These are phyloP conservation scores for Betta splendens DNA, from an alignment of 2,797 vertebrate species.

Conservation along the genomic window DNA sequence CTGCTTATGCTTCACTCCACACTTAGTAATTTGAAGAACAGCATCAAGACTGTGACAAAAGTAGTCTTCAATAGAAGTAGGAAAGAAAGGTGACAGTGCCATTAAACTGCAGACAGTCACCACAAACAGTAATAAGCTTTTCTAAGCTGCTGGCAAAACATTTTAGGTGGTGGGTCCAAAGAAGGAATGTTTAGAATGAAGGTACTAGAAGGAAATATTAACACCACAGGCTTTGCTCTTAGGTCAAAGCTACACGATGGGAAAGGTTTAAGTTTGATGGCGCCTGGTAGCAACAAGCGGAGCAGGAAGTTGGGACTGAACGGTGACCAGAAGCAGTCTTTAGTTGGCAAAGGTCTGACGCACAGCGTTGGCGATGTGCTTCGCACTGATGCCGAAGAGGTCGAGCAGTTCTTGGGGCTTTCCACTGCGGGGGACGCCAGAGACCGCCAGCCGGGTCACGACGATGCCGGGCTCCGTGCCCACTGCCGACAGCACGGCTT, in stretches of 20 bases:
- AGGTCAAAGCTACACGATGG: slow-evolving; percentile 12
- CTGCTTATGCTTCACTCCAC: slow-evolving; percentile 9
- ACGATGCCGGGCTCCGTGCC: slow-evolving; percentile 82
- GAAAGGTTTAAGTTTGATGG: background rate
- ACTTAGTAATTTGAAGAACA: background rate
- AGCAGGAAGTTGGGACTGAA: slow-evolving; percentile 1
- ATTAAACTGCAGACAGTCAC: too few species aligned
- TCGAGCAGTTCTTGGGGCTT: slow-evolving; percentile 85
- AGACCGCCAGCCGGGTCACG: slow-evolving; percentile 84
- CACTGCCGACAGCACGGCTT: slow-evolving; percentile 85
- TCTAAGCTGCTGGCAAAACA: slow-evolving; percentile 2
- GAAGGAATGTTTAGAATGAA: slow-evolving; percentile 19
- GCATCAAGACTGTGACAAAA: slow-evolving; percentile 4
- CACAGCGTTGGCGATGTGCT: slow-evolving; percentile 81
- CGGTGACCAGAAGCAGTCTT: slow-evolving; percentile 8
- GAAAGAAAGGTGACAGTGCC: slow-evolving; percentile 34
- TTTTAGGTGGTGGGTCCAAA: slow-evolving; percentile 2
- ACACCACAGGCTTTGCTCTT: slow-evolving; percentile 14
- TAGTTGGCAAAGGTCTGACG: slow-evolving; percentile 81
- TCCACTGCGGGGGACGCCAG: slow-evolving; percentile 80
- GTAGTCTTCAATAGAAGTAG: slow-evolving; percentile 1
- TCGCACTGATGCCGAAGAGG: slow-evolving; percentile 84
- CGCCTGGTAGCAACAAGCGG: slow-evolving; percentile 19
- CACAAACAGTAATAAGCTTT: too few species aligned
- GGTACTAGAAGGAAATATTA: background rate